Evolutionary conservation across 1,140 invertebrate species (phyloP), one percentile per base, ranked within the genome.

Genomic region (Drepana arcuata): DNA sequence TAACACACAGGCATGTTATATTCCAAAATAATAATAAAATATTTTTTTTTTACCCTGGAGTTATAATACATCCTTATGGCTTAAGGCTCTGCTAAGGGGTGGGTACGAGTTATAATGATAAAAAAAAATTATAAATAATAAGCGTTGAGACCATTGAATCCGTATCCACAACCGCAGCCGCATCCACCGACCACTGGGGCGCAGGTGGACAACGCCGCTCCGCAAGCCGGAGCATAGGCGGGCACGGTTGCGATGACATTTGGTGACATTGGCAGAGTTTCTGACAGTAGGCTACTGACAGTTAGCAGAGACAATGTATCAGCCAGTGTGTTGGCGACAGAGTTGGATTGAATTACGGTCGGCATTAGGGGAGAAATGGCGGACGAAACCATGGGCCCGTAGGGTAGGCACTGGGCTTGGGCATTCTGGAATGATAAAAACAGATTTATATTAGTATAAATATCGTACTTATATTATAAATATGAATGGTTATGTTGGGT

Each of bases 261-360:
- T 5, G 40, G 36, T 11, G 13, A 51, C 0, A 62, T 21, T 0
- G 70, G 73, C n/a, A 78, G 37, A 14, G 52, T 68, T 12, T 74
- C 70, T 7, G 70, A 45, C 2, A 78, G 30, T 7, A 78, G 50
- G 29, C 57, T 68, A 47, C 61, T 70, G 2, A 78, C 73, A 5
- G 73, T 78, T 11, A 78, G 48, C 2, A 78, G 47, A 2, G 69
- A 72, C 1, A 78, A 45, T 0, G 73, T 74, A 21, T 78, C 70
- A 11, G 70, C 73, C 0, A 78, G 34, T 6, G 40, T 65, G n/a
- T 45, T 58, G 3, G 68, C 70, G 0, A 78, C 61, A 1, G 51
- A 37, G 23, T n/a, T 50, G 38, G 49, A 41, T 14, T 21, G 41
- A 11, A 37, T 34, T 7, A 48, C 14, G 1, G 42, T 35, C 18